A percentile compares a stretch with the other conserved stretches of the same genome.
Conservation (phyloP, 2,797 vertebrate genomes). For the Arrhamphus sclerolepis region DNA sequence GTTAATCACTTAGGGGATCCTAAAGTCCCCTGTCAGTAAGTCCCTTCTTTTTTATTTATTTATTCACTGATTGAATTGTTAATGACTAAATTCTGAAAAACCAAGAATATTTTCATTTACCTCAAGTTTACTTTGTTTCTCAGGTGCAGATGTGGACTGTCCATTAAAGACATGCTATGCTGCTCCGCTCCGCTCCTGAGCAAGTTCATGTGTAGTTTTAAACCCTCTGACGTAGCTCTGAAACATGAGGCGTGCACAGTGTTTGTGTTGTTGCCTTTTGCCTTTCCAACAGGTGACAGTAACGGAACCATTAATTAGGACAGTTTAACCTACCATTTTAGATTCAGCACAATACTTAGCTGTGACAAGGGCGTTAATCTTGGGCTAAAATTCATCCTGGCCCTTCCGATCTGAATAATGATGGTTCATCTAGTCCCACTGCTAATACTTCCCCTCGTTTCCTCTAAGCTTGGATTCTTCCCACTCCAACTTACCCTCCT, state of each 20-base stretch:
- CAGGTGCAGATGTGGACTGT: no score
- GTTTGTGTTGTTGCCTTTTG: conserved; percentile 7
- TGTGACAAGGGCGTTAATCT: conserved; percentile 53
- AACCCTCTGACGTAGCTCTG: not conserved
- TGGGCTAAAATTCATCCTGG: conserved; percentile 55
- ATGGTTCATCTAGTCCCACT: conserved; percentile 55
- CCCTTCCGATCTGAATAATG: conserved; percentile 66
- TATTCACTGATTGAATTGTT: no score
- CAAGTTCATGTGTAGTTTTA: no score
- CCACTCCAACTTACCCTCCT: conserved; percentile 41
- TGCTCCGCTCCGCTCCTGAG: no score
- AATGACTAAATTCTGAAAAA: no score
- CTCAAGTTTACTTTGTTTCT: no score
- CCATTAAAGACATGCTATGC: no score
- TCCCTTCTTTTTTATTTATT: no score
- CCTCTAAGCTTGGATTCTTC: conserved; percentile 42
- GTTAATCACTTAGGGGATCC: not conserved
- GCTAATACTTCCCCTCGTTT: conserved; percentile 51
- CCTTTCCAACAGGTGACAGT: conserved; percentile 12
- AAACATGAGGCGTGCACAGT: not conserved
- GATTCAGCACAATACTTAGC: conserved; percentile 37
- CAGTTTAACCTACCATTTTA: conserved; percentile 40
- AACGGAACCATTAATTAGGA: conserved; percentile 23
- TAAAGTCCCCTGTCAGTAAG: no score
- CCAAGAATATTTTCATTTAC: no score